phyloP scores from a whole-genome alignment of 2,113 vertebrate genomes.

The Anguilla rostrata region DNA sequence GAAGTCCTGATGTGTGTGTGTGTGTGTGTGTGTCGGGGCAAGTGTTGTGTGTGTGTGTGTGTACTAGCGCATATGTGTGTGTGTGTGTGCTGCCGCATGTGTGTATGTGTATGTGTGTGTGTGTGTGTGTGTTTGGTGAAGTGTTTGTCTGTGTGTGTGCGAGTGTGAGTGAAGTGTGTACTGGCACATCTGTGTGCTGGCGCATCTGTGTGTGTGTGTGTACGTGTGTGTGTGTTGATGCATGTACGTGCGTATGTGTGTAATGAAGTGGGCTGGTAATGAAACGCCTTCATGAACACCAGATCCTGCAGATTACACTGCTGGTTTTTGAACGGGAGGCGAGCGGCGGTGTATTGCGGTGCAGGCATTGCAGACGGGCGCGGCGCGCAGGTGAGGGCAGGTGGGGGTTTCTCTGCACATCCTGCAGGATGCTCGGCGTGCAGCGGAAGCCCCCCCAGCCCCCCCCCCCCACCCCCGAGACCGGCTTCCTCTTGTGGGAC shows the following conservation, averaged over 20 bases:
- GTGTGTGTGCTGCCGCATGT: no score
- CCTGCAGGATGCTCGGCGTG: background rate
- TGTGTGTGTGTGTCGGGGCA: no score
- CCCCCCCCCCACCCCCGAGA: background rate
- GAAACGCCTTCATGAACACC: slow-evolving; percentile 20
- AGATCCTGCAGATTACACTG: slow-evolving; percentile 30
- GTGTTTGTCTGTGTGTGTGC: background rate
- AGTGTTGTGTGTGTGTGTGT: no score
- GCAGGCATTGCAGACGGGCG: background rate
- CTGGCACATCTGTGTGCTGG: background rate
- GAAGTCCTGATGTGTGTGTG: slow-evolving; percentile 4
- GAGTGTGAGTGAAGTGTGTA: background rate
- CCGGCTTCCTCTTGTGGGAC: background rate
- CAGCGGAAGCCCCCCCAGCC: background rate
- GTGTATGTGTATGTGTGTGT: background rate
- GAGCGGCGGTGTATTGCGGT: background rate
- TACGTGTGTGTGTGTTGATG: no score
- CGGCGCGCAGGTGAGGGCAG: background rate
- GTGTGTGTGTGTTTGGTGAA: background rate
- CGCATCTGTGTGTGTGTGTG: no score
- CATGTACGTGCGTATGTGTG: background rate
- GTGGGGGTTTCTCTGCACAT: background rate
- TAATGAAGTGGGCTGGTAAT: slow-evolving; percentile 28
- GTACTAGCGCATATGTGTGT: no score
- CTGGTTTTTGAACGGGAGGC: slow-evolving; percentile 22